Base-by-base conservation (phyloP, 2,797 vertebrate genomes). In the Arrhamphus sclerolepis region DNA sequence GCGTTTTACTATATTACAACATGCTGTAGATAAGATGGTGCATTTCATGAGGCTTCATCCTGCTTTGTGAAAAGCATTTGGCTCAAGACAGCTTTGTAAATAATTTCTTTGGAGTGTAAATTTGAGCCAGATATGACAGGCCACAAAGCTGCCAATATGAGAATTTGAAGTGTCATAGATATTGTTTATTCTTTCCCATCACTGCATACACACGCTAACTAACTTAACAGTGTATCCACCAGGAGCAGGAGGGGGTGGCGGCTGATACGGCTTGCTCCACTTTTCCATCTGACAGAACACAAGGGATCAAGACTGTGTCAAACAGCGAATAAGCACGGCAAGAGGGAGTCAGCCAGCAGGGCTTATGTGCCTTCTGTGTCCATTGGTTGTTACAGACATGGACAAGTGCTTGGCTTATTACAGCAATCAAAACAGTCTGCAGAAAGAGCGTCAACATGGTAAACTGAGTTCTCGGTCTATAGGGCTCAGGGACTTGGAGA, bases 201-300 rank as follows among this genome's bases (percentile, higher is more conserved):
- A 10, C 55, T 47, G 53, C 46, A 31, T 13, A 52, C 47, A 39
- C 47, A 52, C 26, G 9, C 53, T 56, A 44, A 69, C 62, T 56
- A 54, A 64, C 62, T 77, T 48, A 78, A 70, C 78, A 56, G 70
- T 42, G 47, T 57, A 65, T 70, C 75, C 73, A 85, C 71, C 50
- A 62, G 73, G 54, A 79, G 77, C 72, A 55, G 66, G 52, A 16
- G 39, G 21, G 31, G 31, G 24, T 17, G 13, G 57, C 24, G 56
- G 70, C 61, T 72, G 77, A 82, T 67, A 70, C 72, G 62, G 88
- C 80, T 89, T 90, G 87, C 85, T 90, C 87, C 81, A 90, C 86
- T 91, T 91, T 90, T 83, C 87, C 87, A 84, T 89, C 86, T 88
- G 87, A 90, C 85, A 76, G 86, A 88, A 83, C 90, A 87, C 84